Percentiles rank a stretch among this genome's conserved stretches.
Evolutionary conservation across 2,113 vertebrate species (phyloP).

Genomic region (human (Homo sapiens)): DNA sequence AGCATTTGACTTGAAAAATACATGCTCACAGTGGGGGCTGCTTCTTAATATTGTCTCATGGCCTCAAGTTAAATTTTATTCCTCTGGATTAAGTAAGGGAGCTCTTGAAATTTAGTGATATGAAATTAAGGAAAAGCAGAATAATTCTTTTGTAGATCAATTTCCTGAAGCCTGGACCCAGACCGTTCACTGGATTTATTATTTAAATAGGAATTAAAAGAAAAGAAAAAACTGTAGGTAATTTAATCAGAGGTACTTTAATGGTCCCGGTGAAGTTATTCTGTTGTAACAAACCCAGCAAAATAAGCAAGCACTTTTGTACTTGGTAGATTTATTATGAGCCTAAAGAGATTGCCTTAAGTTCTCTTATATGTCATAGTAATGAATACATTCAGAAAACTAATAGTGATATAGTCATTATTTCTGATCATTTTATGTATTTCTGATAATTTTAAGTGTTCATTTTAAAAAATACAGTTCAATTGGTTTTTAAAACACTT

Average conservation of each 20-base stretch:
- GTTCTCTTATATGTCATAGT: neutral
- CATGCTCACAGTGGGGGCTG: neutral
- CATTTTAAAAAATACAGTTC: neutral
- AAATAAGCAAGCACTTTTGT: neutral
- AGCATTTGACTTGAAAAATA: neutral
- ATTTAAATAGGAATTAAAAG: constrained; percentile 18
- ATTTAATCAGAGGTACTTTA: neutral
- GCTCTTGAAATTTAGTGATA: neutral
- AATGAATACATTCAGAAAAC: neutral
- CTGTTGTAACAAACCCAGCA: neutral
- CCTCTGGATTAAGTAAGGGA: neutral
- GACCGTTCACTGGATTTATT: neutral
- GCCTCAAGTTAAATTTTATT: neutral
- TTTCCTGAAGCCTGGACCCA: neutral
- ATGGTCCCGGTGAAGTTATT: neutral
- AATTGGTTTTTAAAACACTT: neutral
- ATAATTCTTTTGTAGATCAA: neutral
- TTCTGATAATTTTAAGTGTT: neutral
- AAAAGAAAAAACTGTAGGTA: neutral
- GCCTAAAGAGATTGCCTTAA: constrained; percentile 14
- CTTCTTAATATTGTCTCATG: neutral
- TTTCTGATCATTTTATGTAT: neutral
- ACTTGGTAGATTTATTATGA: neutral
- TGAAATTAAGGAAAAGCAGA: neutral
- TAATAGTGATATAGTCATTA: neutral